Evolutionary conservation across 2,888 invertebrate species (phyloP), one percentile per base, ranked within the genome.

Genomic region (Drosophila imparisetae): DNA sequence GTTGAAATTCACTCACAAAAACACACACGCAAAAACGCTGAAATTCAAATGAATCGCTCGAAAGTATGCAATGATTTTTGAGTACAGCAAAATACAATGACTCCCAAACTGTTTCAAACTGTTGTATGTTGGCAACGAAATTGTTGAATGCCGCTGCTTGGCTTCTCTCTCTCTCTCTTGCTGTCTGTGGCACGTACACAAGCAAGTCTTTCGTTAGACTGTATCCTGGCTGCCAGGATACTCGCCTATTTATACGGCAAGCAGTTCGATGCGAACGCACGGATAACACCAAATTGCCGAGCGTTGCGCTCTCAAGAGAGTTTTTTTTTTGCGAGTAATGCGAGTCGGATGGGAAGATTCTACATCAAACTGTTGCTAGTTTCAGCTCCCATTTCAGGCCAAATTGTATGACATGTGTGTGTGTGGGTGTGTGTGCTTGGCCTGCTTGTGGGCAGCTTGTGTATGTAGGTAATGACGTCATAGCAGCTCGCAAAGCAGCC

Each of bases 391-490:
- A 32, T 72, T 67, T 58, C 58, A 57, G 34, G 49, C 59, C 29
- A 61, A 63, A 29, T 18, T 66, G n/a, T 40, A 29, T 72, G 18
- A 24, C 2, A 58, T 50, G 50, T 50, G 36, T 58, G 48, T 72
- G 61, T 45, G 32, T 53, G 48, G 69, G 40, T n/a, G 34, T 27
- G 48, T 54, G 54, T 53, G 63, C 13, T 27, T 69, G 79, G 67
- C 76, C 75, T 65, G 69, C 63, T 72, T 63, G 53, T 58, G 58
- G 62, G 73, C 60, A 74, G 54, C 80, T 71, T 83, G 77, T 81
- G 81, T 85, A 78, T 81, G 81, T 84, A 77, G 75, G 81, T 74
- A 68, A 86, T 90, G 91, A 91, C 91, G 91, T 91, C 91, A 91
- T 80, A 54, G 76, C 74, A 66, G 64, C 62, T 54, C 53, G 69